Evolutionary conservation across 2,113 vertebrate genomes (phyloP).

Genomic region (Tringa solitaria): DNA sequence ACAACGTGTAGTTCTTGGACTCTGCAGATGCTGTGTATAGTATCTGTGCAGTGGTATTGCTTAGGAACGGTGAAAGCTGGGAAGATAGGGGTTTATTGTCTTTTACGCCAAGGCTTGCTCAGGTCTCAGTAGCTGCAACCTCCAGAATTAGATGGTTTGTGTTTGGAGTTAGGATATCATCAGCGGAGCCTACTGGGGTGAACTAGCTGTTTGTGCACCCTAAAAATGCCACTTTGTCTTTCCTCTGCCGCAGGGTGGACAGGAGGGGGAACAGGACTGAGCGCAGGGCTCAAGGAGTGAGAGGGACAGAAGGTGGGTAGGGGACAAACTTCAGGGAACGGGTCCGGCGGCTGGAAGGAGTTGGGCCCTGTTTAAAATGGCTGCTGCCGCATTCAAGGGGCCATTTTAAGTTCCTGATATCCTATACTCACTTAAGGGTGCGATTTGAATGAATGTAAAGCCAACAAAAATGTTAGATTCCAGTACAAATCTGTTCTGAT

Average conservation of each 20-base stretch:
- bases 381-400: background rate
- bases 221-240: background rate
- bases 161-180: background rate
- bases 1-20: background rate
- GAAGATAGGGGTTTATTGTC: background rate
- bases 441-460: slow-evolving; percentile 46
- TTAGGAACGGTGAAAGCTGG: background rate
- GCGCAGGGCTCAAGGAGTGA: background rate
- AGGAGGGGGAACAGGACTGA: background rate
- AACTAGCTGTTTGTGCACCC: background rate
- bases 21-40: background rate
- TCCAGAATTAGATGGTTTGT: background rate
- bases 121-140: background rate
- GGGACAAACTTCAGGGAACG: background rate
- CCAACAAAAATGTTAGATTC: slow-evolving; percentile 58
- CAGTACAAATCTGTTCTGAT: slow-evolving; percentile 60
- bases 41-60: background rate
- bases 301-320: background rate
- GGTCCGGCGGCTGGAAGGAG: background rate
- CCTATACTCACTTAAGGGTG: background rate
- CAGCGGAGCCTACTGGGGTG: accelerated
- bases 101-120: background rate
- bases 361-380: slow-evolving; percentile 44
- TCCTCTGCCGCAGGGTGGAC: background rate
- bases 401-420: slow-evolving; percentile 58